Base-by-base conservation (phyloP, 2,797 vertebrate species). In the Pogoniulus pusillus region DNA sequence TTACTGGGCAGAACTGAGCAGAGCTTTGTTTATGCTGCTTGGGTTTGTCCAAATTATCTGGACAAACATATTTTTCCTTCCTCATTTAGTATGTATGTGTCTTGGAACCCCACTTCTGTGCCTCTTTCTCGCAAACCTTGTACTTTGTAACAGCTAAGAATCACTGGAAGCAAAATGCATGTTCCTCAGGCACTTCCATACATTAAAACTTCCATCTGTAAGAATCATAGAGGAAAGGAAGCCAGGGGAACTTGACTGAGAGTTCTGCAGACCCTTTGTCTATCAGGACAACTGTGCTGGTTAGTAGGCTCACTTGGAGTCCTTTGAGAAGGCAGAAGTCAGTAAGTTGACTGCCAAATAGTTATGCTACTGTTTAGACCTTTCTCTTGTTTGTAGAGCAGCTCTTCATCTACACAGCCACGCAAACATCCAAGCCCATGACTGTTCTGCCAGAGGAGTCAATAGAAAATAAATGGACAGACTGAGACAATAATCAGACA, bases 141-240 rank as follows among this genome's bases (percentile, higher is more conserved):
- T 85, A 26, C 35, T 85, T 66, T 17, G 16, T 78, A 72, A 55
- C 54, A 69, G 59, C 58, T 63, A 29, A 59, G 73, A 81, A 63
- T 66, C 73, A 73, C 32, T 75, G 19, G 32, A 87, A 91, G 85
- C 35, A 54, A 81, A 83, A 70, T 45, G 23, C 26, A 30, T 16
- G 51, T 70, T 95, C 77, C 43, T 62, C 59, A 65, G 87, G 64
- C 82, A 66, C 20, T 83, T 92, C 18, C 32, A 49, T 57, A 24
- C 45, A 66, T 72, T 94, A 68, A 83, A 87, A 63, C 89, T 73
- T 81, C 57, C 12, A 10, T 89, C 81, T 85, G 24, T 82, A 93
- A 91, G 78, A 75, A 54, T 90, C 54, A 64, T 62, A 47, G 62
- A n/a, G 93, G 72, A 78, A 94, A 86, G 32, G 80, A 85, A 75